Conservation (phyloP, 2,888 invertebrate species). For the Drosophila antonietae region DNA sequence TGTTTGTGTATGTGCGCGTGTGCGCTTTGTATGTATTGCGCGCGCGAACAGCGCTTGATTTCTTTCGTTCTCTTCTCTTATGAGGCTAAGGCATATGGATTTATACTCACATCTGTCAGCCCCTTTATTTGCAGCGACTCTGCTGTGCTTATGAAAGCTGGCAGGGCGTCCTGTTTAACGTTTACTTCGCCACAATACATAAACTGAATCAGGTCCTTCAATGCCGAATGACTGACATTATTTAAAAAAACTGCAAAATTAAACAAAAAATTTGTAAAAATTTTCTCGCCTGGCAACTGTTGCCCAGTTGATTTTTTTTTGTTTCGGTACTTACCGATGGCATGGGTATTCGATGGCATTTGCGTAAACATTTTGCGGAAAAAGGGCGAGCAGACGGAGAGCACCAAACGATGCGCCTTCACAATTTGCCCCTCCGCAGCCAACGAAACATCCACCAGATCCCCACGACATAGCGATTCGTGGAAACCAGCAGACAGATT, state of each 20-base stretch:
- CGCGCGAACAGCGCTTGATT: slow-evolving; percentile 51
- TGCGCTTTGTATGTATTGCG: slow-evolving; percentile 34
- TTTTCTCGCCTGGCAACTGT: not conserved
- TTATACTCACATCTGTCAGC: slow-evolving; percentile 87
- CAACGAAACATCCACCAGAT: slow-evolving; percentile 89
- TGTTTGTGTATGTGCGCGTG: slow-evolving; percentile 13
- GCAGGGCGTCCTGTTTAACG: slow-evolving; percentile 90
- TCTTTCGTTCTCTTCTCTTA: slow-evolving; percentile 35
- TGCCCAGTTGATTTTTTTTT: not conserved
- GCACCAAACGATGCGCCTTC: slow-evolving; percentile 89
- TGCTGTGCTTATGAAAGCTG: slow-evolving; percentile 90
- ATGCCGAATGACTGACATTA: slow-evolving; percentile 89
- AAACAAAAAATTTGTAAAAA: not conserved
- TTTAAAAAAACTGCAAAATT: slow-evolving; percentile 87
- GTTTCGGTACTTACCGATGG: slow-evolving; percentile 86
- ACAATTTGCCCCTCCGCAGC: slow-evolving; percentile 90
- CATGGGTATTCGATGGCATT: slow-evolving; percentile 89
- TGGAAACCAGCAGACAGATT: slow-evolving; percentile 90
- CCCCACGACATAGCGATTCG: slow-evolving; percentile 89
- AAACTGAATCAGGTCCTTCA: slow-evolving; percentile 89
- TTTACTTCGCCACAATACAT: slow-evolving; percentile 91
- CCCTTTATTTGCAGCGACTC: slow-evolving; percentile 90
- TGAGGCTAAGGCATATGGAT: slow-evolving; percentile 3
- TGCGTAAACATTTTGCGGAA: slow-evolving; percentile 90
- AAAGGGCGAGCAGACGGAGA: slow-evolving; percentile 90